Percentiles rank a stretch among this genome's conserved stretches.
These are phyloP conservation scores for Rhagonycha fulva DNA, from an alignment of 2,888 invertebrate genomes.

Conservation along the genomic window DNA sequence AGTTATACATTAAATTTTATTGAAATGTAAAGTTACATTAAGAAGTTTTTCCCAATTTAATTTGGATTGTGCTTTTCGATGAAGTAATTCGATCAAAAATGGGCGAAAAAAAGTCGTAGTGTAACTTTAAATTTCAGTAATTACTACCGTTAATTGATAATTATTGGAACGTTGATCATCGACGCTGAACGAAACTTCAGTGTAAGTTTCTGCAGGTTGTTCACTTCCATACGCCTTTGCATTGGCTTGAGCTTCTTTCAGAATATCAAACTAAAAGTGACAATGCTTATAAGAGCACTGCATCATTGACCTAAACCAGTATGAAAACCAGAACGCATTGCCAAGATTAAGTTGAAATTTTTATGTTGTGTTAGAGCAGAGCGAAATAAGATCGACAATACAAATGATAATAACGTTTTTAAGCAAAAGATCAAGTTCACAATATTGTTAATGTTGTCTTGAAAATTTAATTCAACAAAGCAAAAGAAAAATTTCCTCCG, in stretches of 20 bases:
- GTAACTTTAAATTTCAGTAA: conserved; percentile 4
- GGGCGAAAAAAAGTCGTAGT: background rate
- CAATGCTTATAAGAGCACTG: conserved; percentile 19
- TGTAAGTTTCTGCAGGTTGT: conserved; percentile 53
- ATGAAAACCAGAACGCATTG: conserved; percentile 16
- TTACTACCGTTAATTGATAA: conserved; percentile 54
- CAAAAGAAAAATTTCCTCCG: background rate
- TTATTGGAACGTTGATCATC: conserved; percentile 49
- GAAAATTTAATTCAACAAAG: background rate
- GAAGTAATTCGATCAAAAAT: background rate
- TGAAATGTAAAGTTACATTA: background rate
- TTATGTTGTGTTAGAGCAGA: conserved; percentile 16
- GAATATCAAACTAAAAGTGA: conserved; percentile 51
- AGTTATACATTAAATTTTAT: background rate
- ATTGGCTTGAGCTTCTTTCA: conserved; percentile 46
- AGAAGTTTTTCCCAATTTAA: background rate
- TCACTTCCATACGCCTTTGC: conserved; percentile 45
- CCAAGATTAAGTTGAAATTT: conserved; percentile 10
- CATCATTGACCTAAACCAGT: conserved; percentile 10
- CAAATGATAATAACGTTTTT: background rate
- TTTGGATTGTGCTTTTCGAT: background rate
- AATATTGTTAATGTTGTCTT: background rate
- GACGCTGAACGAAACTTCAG: conserved; percentile 54
- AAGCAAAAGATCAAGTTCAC: background rate
- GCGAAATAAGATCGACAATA: conserved; percentile 1